Conservation (phyloP, 2,888 invertebrate genomes). For the Spodoptera littoralis region DNA sequence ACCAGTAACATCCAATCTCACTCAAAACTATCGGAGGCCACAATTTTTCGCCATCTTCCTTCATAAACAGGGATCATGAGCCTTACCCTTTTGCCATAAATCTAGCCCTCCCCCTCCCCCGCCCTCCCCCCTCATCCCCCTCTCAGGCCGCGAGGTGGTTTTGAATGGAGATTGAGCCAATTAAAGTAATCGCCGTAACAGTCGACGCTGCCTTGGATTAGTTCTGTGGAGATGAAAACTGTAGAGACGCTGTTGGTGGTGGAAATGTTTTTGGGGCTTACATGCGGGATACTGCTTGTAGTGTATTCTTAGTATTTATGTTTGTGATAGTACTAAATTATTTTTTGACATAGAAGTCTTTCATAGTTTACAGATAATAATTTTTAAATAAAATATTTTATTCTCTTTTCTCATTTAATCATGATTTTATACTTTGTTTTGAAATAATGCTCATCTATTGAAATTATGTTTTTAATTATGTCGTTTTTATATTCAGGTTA, state of each 20-base stretch:
- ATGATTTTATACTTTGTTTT: too few relatives aligned
- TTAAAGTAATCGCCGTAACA: conserved; percentile 92
- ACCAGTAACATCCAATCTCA: neutral
- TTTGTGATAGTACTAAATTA: neutral
- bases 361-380: too few relatives aligned
- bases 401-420: too few relatives aligned
- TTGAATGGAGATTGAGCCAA: conserved; percentile 91
- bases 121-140: conserved; percentile 62
- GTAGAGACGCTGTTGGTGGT: conserved; percentile 63
- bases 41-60: conserved; percentile 85
- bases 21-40: conserved; percentile 61
- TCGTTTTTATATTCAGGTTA: too few relatives aligned
- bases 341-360: too few relatives aligned
- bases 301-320: neutral
- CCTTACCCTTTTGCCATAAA: conserved; percentile 88
- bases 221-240: conserved; percentile 73
- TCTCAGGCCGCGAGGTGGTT: conserved; percentile 82
- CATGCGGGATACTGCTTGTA: too few relatives aligned
- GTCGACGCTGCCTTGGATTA: conserved; percentile 92
- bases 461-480: too few relatives aligned
- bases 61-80: conserved; percentile 88
- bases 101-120: conserved; percentile 74
- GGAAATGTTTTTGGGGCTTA: conserved; percentile 7
- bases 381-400: too few relatives aligned
- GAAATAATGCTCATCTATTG: too few relatives aligned